phyloP scores from a whole-genome alignment of 2,888 invertebrate genomes.

The Slavum lentiscoides region DNA sequence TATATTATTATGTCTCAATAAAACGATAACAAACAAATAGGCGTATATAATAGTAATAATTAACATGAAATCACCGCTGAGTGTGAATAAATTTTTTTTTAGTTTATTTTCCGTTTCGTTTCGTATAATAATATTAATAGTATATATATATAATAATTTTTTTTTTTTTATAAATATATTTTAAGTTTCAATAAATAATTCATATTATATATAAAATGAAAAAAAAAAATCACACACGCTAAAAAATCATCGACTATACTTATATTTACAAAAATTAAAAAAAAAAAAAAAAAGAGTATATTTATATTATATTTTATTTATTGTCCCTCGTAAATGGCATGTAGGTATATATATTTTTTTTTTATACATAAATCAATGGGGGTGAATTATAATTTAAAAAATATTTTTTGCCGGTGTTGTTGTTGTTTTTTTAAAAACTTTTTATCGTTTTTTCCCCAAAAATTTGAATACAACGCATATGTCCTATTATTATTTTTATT shows the following conservation, averaged over 20 bases:
- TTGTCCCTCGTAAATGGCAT: conserved; percentile 34
- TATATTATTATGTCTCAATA: no score
- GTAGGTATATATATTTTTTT: no score
- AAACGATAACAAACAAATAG: no score
- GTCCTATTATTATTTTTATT: not conserved
- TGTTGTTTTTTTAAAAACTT: not conserved
- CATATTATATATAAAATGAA: not conserved
- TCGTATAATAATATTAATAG: not conserved
- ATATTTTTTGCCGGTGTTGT: not conserved
- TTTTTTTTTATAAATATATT: conserved; percentile 20
- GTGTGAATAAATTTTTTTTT: not conserved
- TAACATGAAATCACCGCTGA: no score
- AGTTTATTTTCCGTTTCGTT: not conserved
- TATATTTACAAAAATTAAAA: conserved; percentile 19
- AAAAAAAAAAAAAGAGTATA: conserved; percentile 5
- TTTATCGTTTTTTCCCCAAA: not conserved
- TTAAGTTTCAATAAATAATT: conserved; percentile 35
- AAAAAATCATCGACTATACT: conserved; percentile 9
- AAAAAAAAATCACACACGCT: conserved; percentile 36
- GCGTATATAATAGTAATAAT: no score
- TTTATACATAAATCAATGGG: no score
- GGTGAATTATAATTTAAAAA: conserved; percentile 2
- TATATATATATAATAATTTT: not conserved
- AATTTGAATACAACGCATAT: no score
- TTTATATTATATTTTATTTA: conserved; percentile 24